A percentile compares a stretch with the other conserved stretches of the same genome.
phyloP scores from a whole-genome alignment of 2,113 vertebrate genomes.

The Tonatia bakeri region DNA sequence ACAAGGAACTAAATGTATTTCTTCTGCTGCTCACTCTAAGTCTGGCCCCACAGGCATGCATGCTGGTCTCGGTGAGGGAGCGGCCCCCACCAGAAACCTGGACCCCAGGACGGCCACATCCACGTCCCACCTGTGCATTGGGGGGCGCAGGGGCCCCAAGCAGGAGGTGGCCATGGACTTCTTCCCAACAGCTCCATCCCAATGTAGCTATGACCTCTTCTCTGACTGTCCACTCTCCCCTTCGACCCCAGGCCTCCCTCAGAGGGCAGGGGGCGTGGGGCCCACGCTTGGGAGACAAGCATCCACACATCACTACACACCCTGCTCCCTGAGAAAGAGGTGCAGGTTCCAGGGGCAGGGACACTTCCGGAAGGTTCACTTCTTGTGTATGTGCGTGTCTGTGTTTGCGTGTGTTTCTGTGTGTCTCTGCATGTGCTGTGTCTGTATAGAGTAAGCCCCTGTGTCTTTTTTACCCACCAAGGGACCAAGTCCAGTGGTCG shows the following conservation, averaged over 20 bases:
- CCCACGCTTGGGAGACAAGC: neutral
- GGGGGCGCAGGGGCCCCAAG: neutral
- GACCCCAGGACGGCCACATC: neutral
- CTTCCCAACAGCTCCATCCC: accelerated
- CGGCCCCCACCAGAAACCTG: neutral
- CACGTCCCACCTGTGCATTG: neutral
- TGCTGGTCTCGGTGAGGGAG: neutral
- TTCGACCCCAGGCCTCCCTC: neutral
- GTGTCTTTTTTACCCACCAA: neutral
- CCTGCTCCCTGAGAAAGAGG: neutral
- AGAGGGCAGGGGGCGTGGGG: accelerated
- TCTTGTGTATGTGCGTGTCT: neutral
- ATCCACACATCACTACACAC: accelerated
- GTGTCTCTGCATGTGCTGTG: neutral
- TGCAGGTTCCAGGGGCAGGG: neutral
- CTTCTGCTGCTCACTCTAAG: neutral
- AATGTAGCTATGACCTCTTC: neutral
- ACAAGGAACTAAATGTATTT: neutral
- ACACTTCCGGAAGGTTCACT: neutral
- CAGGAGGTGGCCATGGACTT: neutral
- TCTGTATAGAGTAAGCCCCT: neutral
- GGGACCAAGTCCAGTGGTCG: neutral
- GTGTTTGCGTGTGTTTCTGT: neutral
- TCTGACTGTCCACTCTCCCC: neutral
- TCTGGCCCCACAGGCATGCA: neutral